Base-by-base conservation (phyloP, 92 coral and sea anemone genomes). In the Porites divaricata region DNA sequence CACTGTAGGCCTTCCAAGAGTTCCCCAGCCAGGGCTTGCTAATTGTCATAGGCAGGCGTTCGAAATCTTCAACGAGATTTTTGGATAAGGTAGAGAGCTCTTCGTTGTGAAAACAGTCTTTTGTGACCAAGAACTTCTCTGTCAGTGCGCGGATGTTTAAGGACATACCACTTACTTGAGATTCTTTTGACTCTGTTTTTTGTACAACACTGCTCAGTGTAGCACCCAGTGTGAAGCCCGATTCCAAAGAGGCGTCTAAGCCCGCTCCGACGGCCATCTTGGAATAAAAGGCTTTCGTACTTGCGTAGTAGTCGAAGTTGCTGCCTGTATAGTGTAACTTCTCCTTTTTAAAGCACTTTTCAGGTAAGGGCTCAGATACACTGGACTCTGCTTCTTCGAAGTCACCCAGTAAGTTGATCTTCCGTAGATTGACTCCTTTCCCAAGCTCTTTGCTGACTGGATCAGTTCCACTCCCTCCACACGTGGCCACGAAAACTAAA, bases 211-310 rank as follows among this genome's bases (percentile, higher is more conserved):
- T 63, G 25, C 22, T n/a, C 25, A 63, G 68, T n/a, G 68, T 63
- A 63, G 22, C 68, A 11, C 68, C 68, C 68, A 63, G 68, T 9
- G 68, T 63, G 10, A 15, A 63, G 24, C 25, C 22, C 10, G 68
- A 63, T 22, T 63, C 57, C 53, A 84, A 15, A 2, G 73, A 54
- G 24, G 88, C 52, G 15, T 24, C 26, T 24, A 84, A 41, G 24
- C 20, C 70, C 3, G 88, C 41, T 22, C 72, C 22, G 54, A 8
- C 65, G 10, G 86, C 54, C 11, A 76, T 57, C 15, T 67, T 56
- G 13, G 88, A 75, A 61, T 79, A 84, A 56, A 84, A 76, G 54
- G 87, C 66, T n/a, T 63, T 67, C 57, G 88, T 79, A 56, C 26
- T 54, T 45, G 28, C 14, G 86, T 84, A 84, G 67, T 63, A 63